A percentile compares a stretch with the other conserved stretches of the same genome.
These are phyloP conservation scores for Calypte anna DNA, from an alignment of 2,113 vertebrate genomes.

Conservation along the genomic window DNA sequence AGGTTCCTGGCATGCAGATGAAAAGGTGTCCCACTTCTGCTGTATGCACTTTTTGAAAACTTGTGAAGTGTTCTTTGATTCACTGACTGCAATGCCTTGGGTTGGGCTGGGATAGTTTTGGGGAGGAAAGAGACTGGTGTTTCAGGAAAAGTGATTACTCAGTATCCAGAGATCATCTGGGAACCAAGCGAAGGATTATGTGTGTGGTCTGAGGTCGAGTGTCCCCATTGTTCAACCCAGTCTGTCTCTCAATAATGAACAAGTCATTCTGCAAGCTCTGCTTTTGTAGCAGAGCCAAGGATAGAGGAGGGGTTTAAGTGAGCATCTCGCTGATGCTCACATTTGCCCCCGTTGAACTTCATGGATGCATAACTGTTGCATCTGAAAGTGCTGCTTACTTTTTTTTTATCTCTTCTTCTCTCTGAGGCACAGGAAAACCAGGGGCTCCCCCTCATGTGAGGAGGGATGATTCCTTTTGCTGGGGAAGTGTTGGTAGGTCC, in stretches of 20 bases:
- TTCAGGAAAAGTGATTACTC: neutral
- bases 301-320: neutral
- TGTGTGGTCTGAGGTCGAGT: slow-evolving; percentile 50
- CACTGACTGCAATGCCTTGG: neutral
- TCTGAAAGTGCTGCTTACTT: neutral
- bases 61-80: neutral
- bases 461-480: neutral
- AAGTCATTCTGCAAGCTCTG: neutral
- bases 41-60: neutral
- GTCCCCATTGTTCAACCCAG: neutral
- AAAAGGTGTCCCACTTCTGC: slow-evolving; percentile 35
- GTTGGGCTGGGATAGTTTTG: neutral
- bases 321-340: neutral
- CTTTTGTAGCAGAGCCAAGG: neutral
- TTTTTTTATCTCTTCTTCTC: neutral
- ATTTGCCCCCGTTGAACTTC: neutral
- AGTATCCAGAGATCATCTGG: neutral
- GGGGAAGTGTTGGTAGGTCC: neutral
- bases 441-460: rapidly evolving
- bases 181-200: neutral
- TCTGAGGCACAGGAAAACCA: neutral
- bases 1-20: neutral
- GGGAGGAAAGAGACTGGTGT: neutral
- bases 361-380: neutral
- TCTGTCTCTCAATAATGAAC: neutral